Conservation (phyloP, 2,113 vertebrate species). For the Sterna hirundo region DNA sequence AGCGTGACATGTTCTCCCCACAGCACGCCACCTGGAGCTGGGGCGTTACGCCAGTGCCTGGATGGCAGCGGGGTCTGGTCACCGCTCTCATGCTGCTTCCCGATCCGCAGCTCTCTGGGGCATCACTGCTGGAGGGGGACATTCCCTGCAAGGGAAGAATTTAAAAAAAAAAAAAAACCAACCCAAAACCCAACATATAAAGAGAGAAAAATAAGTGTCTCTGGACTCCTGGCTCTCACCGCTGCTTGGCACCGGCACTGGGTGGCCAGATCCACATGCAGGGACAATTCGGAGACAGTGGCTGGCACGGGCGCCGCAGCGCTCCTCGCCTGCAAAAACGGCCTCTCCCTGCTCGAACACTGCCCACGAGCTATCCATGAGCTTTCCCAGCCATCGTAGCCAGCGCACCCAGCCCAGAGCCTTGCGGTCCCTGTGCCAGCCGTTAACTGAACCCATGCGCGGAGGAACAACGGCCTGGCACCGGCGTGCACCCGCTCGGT, state of each 20-base stretch:
- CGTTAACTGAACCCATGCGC: neutral
- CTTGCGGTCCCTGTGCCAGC: neutral
- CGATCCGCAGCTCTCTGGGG: neutral
- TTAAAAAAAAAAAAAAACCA: neutral
- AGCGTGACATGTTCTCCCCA: neutral
- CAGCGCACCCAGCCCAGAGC: neutral
- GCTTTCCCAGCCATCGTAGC: neutral
- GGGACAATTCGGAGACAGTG: neutral
- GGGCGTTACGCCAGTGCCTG: neutral
- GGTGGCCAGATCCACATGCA: neutral
- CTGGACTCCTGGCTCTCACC: neutral
- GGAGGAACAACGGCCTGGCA: neutral
- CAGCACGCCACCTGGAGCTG: neutral
- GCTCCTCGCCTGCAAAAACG: neutral
- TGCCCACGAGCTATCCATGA: neutral
- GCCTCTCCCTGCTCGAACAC: neutral
- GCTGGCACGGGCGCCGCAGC: rapidly evolving
- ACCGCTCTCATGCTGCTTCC: neutral
- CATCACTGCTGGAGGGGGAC: neutral
- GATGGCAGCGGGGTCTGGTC: neutral
- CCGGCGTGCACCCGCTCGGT: neutral
- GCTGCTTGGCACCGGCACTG: neutral
- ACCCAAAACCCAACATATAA: rapidly evolving
- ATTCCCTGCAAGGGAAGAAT: neutral
- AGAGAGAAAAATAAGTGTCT: neutral